Conservation (phyloP, 1,140 invertebrate species). For the Dendroctonus ponderosae region DNA sequence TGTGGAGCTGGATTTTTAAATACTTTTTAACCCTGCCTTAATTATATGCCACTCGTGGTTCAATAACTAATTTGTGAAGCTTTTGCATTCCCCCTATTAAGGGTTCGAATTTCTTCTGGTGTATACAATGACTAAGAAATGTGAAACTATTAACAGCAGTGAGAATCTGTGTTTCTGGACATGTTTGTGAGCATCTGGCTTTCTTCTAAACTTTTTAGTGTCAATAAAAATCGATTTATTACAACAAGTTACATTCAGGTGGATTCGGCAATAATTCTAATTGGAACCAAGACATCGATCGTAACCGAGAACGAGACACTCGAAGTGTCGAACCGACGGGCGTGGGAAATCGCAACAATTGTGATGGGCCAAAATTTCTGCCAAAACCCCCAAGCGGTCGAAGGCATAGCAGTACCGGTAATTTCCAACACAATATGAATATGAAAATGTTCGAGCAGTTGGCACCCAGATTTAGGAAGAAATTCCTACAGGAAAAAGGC, state of each 20-base stretch:
- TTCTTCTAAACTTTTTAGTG: not conserved
- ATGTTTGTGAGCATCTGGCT: not conserved
- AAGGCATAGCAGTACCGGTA: conserved; percentile 49
- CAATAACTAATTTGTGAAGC: too few species aligned
- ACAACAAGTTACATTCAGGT: conserved; percentile 1
- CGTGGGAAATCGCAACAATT: conserved; percentile 37
- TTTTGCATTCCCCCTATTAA: too few species aligned
- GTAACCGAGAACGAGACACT: conserved; percentile 54
- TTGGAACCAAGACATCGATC: conserved; percentile 30
- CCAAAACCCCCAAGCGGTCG: conserved; percentile 58
- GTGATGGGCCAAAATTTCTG: conserved; percentile 49
- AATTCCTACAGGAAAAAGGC: conserved; percentile 56
- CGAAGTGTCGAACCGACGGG: conserved; percentile 56
- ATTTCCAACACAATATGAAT: conserved; percentile 42
- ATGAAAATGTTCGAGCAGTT: conserved; percentile 50
- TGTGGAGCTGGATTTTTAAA: too few species aligned
- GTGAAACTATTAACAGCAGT: too few species aligned
- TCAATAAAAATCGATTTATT: not conserved
- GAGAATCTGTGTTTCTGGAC: too few species aligned
- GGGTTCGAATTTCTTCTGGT: too few species aligned
- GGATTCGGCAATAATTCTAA: conserved; percentile 13
- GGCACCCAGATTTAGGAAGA: conserved; percentile 57
- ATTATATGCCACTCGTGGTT: too few species aligned
- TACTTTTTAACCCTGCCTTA: too few species aligned
- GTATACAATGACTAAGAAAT: too few species aligned